Evolutionary conservation across 2,113 vertebrate species (phyloP), one percentile per base, ranked within the genome.

Genomic region (Spheniscus mendiculus): DNA sequence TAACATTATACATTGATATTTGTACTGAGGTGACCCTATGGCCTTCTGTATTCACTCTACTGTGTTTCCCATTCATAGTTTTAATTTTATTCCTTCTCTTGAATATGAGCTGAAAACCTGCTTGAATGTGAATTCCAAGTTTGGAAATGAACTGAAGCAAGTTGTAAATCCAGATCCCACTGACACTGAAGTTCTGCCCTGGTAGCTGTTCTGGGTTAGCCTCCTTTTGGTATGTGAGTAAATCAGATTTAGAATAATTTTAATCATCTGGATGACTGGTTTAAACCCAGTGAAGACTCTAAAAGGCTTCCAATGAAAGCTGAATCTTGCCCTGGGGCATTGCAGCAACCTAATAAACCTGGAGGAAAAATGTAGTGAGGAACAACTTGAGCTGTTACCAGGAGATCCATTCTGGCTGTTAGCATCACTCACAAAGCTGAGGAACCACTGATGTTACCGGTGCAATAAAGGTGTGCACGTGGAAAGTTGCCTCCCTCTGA

Each of bases 381-480:
- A 66, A 10, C 45, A 66, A 5, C 7, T 18, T 8, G 58, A 65
- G 42, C 45, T 62, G 3, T 18, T 36, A 26, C 11, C 38, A 58
- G 36, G 19, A 89, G 42, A 44, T 61, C 38, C 12, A 3, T 40
- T 62, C 34, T 72, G 59, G 44, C 27, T n/a, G 2, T 62, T 7
- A 8, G 22, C 22, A 55, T 50, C 34, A 38, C 38, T 29, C 8
- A n/a, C 44, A 66, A n/a, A 82, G 18, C 47, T 50, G 70, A 79
- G 44, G 16, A 82, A 6, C 25, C 40, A 52, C 19, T 47, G 70
- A 8, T 38, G 36, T 12, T 58, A 58, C 42, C 2, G 1, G 49
- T 30, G 36, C 36, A 82, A 2, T 38, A 18, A 71, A 38, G n/a
- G 22, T 32, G 32, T 36, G 55, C 12, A 22, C 0, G 0, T 30